These are phyloP conservation scores for Meandrina meandrites DNA, from an alignment of 92 coral and sea anemone genomes.

Conservation along the genomic window DNA sequence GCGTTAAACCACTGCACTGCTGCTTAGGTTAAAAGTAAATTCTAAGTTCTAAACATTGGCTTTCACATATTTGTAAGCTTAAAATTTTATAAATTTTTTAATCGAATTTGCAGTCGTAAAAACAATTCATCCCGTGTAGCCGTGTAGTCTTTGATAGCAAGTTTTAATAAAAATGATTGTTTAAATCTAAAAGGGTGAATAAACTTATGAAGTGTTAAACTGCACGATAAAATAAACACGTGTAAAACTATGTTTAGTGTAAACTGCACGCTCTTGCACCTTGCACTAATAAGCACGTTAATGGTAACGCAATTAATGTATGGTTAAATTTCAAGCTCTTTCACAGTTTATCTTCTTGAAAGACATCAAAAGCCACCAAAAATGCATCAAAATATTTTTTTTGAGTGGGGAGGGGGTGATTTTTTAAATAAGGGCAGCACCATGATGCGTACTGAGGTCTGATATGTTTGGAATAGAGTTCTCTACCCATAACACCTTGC, in stretches of 20 bases:
- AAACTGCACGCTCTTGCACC: constrained; percentile 1
- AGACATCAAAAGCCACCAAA: not conserved
- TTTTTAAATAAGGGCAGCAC: too few relatives aligned
- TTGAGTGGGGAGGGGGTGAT: too few relatives aligned
- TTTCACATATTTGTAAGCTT: not conserved
- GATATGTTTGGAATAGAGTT: too few relatives aligned
- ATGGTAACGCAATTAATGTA: not conserved
- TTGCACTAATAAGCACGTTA: constrained; percentile 12
- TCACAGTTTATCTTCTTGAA: constrained; percentile 7
- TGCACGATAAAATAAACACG: not conserved
- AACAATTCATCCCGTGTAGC: not conserved
- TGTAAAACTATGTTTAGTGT: not conserved
- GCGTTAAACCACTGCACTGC: constrained; percentile 22
- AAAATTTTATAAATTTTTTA: not conserved
- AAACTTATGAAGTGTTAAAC: not conserved
- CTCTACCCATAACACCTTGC: not conserved
- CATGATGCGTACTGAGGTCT: too few relatives aligned
- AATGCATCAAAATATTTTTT: too few relatives aligned
- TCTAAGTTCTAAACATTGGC: not conserved
- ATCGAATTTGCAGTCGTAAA: not conserved
- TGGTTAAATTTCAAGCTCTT: constrained; percentile 4
- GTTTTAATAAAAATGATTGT: not conserved
- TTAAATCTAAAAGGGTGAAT: not conserved
- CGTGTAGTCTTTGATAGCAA: not conserved
- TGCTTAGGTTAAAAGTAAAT: constrained; percentile 13